These are phyloP conservation scores for Parazoanthus atlanticus DNA, from an alignment of 92 coral and sea anemone genomes.

Conservation along the genomic window DNA sequence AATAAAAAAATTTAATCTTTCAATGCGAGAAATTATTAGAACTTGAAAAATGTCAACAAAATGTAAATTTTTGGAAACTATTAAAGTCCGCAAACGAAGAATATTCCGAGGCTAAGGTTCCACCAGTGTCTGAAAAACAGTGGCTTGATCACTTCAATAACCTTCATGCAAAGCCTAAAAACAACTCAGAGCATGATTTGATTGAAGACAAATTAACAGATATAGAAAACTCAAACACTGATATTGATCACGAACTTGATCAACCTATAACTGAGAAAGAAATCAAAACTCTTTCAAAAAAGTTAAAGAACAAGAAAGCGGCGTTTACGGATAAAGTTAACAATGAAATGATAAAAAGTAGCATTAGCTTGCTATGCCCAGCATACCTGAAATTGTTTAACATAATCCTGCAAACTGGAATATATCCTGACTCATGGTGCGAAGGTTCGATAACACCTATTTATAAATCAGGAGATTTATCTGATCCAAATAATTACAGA, in stretches of 20 bases:
- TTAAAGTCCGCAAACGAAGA: slow-evolving; percentile 53
- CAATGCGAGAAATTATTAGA: slow-evolving; percentile 37
- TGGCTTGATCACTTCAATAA: too few relatives aligned
- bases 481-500: slow-evolving; percentile 47
- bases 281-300: too few relatives aligned
- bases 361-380: slow-evolving; percentile 29
- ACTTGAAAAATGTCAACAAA: too few relatives aligned
- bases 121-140: slow-evolving; percentile 43
- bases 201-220: slow-evolving; percentile 7
- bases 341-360: slow-evolving; percentile 57
- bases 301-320: slow-evolving; percentile 60
- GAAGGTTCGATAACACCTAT: slow-evolving; percentile 62
- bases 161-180: slow-evolving; percentile 32
- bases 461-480: slow-evolving; percentile 53
- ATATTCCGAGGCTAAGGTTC: slow-evolving; percentile 8
- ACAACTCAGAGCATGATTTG: slow-evolving; percentile 15
- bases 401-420: slow-evolving; percentile 44
- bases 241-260: slow-evolving; percentile 24
- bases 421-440: too few relatives aligned
- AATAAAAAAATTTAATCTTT: slow-evolving; percentile 32
- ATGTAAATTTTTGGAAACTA: slow-evolving; percentile 46
- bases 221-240: slow-evolving; percentile 11
- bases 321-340: slow-evolving; percentile 47
- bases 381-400: slow-evolving; percentile 51
- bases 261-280: slow-evolving; percentile 45